phyloP scores from a whole-genome alignment of 1,140 invertebrate genomes.

The Argopecten irradians region DNA sequence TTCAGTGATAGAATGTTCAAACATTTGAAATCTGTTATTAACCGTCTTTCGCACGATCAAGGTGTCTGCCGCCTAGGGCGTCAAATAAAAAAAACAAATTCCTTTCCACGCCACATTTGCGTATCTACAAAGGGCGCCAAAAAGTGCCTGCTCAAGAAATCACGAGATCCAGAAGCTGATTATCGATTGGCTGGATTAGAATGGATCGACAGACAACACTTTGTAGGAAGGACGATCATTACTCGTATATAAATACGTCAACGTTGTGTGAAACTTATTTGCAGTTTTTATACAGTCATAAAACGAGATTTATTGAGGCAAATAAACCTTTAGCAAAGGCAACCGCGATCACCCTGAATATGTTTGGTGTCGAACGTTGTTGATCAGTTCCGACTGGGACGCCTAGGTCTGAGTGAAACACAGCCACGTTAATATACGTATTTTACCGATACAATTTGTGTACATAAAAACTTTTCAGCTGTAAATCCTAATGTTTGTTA shows the following conservation, averaged over 20 bases:
- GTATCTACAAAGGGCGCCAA: background rate
- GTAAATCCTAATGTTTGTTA: too few relatives aligned
- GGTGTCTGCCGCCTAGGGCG: slow-evolving; percentile 18
- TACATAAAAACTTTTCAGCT: too few relatives aligned
- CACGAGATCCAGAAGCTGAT: background rate
- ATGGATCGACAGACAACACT: background rate
- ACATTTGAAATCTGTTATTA: slow-evolving; percentile 23
- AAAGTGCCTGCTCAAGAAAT: background rate
- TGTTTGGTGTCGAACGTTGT: background rate
- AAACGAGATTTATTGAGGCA: slow-evolving; percentile 21
- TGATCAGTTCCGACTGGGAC: background rate
- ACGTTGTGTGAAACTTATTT: background rate
- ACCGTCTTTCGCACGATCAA: slow-evolving; percentile 9
- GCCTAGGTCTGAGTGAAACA: background rate
- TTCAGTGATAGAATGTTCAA: slow-evolving; percentile 5
- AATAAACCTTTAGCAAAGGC: background rate
- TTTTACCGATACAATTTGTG: too few relatives aligned
- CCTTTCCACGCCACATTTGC: background rate
- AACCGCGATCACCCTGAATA: background rate
- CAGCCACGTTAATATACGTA: background rate
- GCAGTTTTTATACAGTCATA: background rate
- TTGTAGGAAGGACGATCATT: background rate
- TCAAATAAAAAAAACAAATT: background rate
- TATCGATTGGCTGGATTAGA: background rate
- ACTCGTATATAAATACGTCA: background rate